Evolutionary conservation across 2,113 vertebrate genomes (phyloP).

Genomic region (Calyptommatus sinebrachiatus): DNA sequence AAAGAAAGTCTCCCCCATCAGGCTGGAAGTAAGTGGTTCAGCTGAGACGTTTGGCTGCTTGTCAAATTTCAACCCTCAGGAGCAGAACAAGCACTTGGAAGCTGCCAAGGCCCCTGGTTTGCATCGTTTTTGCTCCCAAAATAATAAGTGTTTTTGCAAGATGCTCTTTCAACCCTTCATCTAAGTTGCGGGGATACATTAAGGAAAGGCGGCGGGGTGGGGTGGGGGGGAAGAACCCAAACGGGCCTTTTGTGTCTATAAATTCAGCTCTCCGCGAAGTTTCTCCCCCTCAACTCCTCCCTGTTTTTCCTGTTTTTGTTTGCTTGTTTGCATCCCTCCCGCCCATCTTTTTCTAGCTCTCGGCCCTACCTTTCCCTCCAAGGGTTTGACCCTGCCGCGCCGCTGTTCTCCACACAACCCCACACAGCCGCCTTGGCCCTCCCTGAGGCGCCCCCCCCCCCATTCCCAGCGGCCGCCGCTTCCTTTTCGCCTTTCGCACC

Average conservation of each 20-base stretch:
- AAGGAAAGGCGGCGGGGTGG: background rate
- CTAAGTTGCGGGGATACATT: background rate
- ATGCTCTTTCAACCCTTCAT: background rate
- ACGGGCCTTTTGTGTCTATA: no score
- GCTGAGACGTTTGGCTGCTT: background rate
- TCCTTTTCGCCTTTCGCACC: background rate
- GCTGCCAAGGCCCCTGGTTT: background rate
- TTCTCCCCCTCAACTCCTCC: no score
- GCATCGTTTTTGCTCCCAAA: background rate
- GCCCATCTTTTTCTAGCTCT: background rate
- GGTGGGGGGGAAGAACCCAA: background rate
- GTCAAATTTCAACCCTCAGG: background rate
- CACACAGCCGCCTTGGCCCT: background rate
- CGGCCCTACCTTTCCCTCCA: background rate
- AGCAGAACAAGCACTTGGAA: background rate
- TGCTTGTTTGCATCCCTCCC: background rate
- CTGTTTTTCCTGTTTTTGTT: background rate
- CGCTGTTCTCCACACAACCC: background rate
- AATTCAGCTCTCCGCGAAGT: background rate
- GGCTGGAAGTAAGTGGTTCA: background rate
- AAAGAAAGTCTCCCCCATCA: constrained; percentile 1
- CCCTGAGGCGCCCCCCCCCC: background rate
- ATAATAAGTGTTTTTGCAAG: background rate
- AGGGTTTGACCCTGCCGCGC: background rate
- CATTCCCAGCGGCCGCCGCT: background rate